Base-by-base conservation (phyloP, 2,113 vertebrate species). In the Raphicerus campestris region DNA sequence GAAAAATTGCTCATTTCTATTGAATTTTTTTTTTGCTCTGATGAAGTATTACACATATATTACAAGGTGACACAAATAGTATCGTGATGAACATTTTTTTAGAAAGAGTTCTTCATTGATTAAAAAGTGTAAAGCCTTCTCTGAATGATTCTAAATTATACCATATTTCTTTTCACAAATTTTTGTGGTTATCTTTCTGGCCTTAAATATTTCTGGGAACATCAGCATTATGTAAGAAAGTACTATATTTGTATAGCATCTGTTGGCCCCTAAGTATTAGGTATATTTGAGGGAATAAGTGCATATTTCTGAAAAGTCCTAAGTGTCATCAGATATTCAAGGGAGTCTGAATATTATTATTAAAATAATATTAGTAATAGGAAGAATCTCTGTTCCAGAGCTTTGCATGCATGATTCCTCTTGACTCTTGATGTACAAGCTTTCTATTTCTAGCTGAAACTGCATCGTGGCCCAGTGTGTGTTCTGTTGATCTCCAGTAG, bases 21-120 rank as follows among this genome's bases (percentile, higher is more conserved):
- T 60, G 16, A 80, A 14, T 78, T 85, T 75, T 89, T 75, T 89
- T 82, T 85, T 92, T 61, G n/a, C 42, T 91, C n/a, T 82, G 53
- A 75, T 87, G 42, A 75, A 97, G 51, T 49, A 86, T 90, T 94
- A 86, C 30, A 91, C 83, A 35, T 35, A 89, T 95, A 83, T 81
- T 93, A 56, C 60, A 97, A 81, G 53, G 66, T 70, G 51, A 95
- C 63, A 56, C 24, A 95, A 61, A 49, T 70, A 13, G 7, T 70
- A 75, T 91, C 63, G 55, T 92, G 22, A 17, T 78, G 45, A 89
- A 13, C 17, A 92, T 49, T 95, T 87, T 85, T 86, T 88, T 86
- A 47, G 58, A 96, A 94, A 83, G 26, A 73, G 7, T 82, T 94
- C 5, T 5, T 80, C 35, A 24, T 32, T 96, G 58, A 51, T 78